phyloP scores from a whole-genome alignment of 1,140 invertebrate species.

The Drosophila trapezifrons region DNA sequence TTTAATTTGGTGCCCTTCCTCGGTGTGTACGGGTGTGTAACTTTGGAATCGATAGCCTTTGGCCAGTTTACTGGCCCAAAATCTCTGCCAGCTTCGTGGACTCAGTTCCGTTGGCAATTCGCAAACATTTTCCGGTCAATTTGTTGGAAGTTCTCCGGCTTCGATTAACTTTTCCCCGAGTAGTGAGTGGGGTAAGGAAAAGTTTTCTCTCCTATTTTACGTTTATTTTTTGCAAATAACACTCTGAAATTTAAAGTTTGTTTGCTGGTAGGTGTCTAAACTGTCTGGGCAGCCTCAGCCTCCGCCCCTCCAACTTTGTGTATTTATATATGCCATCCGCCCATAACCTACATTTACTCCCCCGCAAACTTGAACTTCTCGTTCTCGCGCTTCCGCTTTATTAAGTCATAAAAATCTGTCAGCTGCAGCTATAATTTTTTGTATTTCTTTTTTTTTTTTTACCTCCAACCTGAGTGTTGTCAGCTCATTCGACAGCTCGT shows the following conservation, averaged over 20 bases:
- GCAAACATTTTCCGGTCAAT: slow-evolving; percentile 82
- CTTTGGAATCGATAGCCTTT: slow-evolving; percentile 45
- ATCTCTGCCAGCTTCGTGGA: slow-evolving; percentile 50
- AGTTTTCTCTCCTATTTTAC: slow-evolving; percentile 15
- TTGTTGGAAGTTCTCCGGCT: slow-evolving; percentile 67
- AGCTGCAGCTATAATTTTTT: slow-evolving; percentile 56
- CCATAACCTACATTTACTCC: slow-evolving; percentile 22
- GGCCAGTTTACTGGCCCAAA: slow-evolving; percentile 33
- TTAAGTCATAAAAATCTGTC: slow-evolving; percentile 59
- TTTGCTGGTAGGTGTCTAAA: slow-evolving; percentile 28
- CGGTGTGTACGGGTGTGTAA: slow-evolving; percentile 2
- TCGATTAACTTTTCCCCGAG: slow-evolving; percentile 74
- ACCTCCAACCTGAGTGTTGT: slow-evolving; percentile 57
- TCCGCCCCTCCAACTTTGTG: slow-evolving; percentile 10
- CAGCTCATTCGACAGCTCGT: slow-evolving; percentile 63
- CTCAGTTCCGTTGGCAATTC: slow-evolving; percentile 73
- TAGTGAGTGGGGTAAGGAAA: slow-evolving; percentile 41
- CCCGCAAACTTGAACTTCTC: slow-evolving; percentile 49
- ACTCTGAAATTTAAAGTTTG: slow-evolving; percentile 42
- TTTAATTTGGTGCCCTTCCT: slow-evolving; percentile 59
- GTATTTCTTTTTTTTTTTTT: not conserved
- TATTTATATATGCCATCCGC: slow-evolving; percentile 21
- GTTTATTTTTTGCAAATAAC: slow-evolving; percentile 58
- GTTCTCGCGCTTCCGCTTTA: slow-evolving; percentile 23
- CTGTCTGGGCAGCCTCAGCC: slow-evolving; percentile 24